phyloP scores from a whole-genome alignment of 2,888 invertebrate species.

The Eilema caniola region DNA sequence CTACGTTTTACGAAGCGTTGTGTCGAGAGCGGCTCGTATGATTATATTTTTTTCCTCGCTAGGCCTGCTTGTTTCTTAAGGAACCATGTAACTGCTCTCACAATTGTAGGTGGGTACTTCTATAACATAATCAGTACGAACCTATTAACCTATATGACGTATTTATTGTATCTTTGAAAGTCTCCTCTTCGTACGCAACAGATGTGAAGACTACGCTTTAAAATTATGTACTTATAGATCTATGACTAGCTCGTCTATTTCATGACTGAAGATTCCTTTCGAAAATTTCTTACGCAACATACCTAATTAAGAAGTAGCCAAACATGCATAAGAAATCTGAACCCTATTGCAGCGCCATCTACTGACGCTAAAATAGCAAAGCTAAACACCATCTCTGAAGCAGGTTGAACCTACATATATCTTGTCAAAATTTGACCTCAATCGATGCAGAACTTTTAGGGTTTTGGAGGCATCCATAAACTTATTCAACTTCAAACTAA shows the following conservation, averaged over 20 bases:
- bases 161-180: neutral
- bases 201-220: neutral
- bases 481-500: no score
- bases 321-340: no score
- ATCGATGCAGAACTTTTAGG: no score
- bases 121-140: neutral
- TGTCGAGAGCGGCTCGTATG: constrained; percentile 53
- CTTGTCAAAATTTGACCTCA: no score
- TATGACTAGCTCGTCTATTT: neutral
- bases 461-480: no score
- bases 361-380: no score
- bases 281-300: neutral
- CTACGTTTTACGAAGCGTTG: constrained; percentile 57
- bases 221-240: no score
- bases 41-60: constrained; percentile 54
- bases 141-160: neutral
- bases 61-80: constrained; percentile 43
- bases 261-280: neutral
- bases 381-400: no score
- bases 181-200: neutral
- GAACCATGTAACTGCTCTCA: neutral
- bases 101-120: neutral
- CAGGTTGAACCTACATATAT: no score
- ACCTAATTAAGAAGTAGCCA: no score
- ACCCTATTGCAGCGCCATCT: no score